A percentile compares a stretch with the other conserved stretches of the same genome.
phyloP scores from a whole-genome alignment of 2,797 vertebrate genomes.

The Hydrolagus colliei region DNA sequence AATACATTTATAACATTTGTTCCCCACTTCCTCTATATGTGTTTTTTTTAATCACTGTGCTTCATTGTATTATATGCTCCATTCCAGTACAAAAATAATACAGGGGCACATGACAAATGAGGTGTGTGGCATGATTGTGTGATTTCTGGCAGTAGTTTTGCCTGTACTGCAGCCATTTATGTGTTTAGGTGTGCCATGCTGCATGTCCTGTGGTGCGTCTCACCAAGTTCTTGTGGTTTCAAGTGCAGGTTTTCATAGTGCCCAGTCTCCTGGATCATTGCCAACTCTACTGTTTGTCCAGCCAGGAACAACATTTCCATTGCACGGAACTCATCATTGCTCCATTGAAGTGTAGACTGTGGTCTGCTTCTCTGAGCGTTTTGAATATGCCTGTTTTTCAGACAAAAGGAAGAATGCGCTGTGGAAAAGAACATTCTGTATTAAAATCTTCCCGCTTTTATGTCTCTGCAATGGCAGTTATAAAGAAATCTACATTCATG shows the following conservation, averaged over 20 bases:
- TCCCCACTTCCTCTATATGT: background rate
- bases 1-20: background rate
- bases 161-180: conserved; percentile 38
- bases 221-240: conserved; percentile 56
- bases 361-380: too few relatives aligned
- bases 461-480: too few relatives aligned
- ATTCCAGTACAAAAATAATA: background rate
- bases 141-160: conserved; percentile 38
- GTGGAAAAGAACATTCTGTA: too few relatives aligned
- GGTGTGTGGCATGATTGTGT: conserved; percentile 35
- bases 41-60: background rate
- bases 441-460: too few relatives aligned
- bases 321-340: background rate
- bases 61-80: background rate
- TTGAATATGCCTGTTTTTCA: too few relatives aligned
- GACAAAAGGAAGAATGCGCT: too few relatives aligned
- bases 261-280: conserved; percentile 44
- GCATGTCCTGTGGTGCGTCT: conserved; percentile 52
- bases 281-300: conserved; percentile 47
- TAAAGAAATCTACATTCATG: too few relatives aligned
- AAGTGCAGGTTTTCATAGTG: conserved; percentile 50
- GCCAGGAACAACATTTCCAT: conserved; percentile 19
- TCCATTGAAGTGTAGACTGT: background rate
- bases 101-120: background rate
- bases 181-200: conserved; percentile 49